A percentile compares a stretch with the other conserved stretches of the same genome.
phyloP scores from a whole-genome alignment of 2,113 vertebrate genomes.

The Choloepus hoffmanni region DNA sequence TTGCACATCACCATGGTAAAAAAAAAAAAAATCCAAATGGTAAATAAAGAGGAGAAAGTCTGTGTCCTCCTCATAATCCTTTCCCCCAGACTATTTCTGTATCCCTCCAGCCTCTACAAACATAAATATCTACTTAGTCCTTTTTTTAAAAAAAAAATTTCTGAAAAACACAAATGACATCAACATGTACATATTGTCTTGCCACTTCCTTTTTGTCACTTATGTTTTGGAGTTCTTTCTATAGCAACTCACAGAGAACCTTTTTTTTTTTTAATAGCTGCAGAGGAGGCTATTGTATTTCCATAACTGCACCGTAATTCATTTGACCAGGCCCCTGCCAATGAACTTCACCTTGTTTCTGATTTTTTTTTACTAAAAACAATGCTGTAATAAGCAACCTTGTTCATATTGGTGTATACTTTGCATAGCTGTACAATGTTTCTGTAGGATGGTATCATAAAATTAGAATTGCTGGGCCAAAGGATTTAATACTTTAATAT shows the following conservation, averaged over 20 bases:
- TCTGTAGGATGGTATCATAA: not conserved
- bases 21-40: not conserved
- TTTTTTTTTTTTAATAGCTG: not conserved
- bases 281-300: not conserved
- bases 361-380: not conserved
- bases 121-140: not conserved
- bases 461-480: not conserved
- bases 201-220: not conserved
- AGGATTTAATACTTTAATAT: not conserved
- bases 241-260: not conserved
- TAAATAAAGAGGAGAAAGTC: not conserved
- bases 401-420: not conserved
- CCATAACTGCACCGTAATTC: not conserved
- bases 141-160: not conserved
- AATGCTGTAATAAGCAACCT: not conserved
- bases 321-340: not conserved
- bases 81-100: not conserved
- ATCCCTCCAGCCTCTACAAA: not conserved
- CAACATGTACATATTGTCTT: not conserved
- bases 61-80: not conserved
- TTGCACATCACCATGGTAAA: not conserved
- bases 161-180: not conserved
- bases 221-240: not conserved
- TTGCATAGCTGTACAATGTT: not conserved
- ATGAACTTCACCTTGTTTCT: slow-evolving; percentile 24